Base-by-base conservation (phyloP, 2,797 vertebrate genomes). In the Mionectes olivaceus region DNA sequence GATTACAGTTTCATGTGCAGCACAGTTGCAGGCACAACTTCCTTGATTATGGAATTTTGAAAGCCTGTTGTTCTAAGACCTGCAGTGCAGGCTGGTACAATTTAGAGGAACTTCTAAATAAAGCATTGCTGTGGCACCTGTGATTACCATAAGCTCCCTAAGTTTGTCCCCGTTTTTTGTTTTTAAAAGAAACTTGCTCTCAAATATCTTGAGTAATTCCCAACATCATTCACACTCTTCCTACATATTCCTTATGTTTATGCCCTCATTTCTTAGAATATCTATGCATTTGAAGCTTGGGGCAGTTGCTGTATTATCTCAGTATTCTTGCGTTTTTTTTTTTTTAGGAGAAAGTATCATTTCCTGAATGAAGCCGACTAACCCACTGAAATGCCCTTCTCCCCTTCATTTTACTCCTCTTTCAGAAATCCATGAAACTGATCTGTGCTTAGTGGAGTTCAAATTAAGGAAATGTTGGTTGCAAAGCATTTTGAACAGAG, bases 291-390 rank as follows among this genome's bases (percentile, higher is more conserved):
- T 82, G 78, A 80, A 89, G 37, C 83, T 46, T 63, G 77, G 63
- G 91, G 73, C 69, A 73, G 46, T 68, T 91, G 57, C 43, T 85
- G 16, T 32, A 4, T 89, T 78, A 41, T 63, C 83, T 94, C 52
- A 76, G 4, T 23, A 43, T 73, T 65, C 32, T 14, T 91, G 89
- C 63, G 87, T 82, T 80, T 18, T 35, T 25, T 35, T 24, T 11
- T 21, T 63, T 93, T 90, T 82, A 91, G 95, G 96, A 97, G 96
- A 97, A 97, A 96, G 87, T 88, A 96, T 95, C 93, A 93, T 96
- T 90, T 93, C 95, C 94, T 77, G 47, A 87, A 69, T 18, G 46
- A 86, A 93, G 63, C 85, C 18, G 35, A 96, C 93, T 92, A 93
- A 92, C 91, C 73, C 64, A 43, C 12, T 87, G 55, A 83, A 95